Conservation (phyloP, 1,140 invertebrate genomes). For the Pogonomyrmex californicus region DNA sequence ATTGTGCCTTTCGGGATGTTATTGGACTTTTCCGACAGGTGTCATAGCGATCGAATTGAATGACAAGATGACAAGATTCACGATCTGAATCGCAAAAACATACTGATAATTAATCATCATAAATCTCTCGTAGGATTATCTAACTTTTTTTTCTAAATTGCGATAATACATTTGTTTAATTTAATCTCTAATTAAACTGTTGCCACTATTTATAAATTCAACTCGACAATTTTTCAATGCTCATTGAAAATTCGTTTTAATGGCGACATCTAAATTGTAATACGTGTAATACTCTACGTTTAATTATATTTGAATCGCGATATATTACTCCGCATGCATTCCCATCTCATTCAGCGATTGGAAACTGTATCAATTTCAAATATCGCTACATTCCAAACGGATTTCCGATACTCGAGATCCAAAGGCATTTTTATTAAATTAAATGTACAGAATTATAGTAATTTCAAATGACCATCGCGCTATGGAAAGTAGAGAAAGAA, state of each 20-base stretch:
- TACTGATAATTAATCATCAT: slow-evolving; percentile 15
- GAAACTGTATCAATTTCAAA: slow-evolving; percentile 5
- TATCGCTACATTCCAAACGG: background rate
- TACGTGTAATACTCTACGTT: background rate
- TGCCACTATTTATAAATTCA: background rate
- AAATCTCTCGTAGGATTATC: background rate
- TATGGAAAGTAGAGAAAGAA: background rate
- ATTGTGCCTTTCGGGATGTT: slow-evolving; percentile 54
- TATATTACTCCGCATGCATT: background rate
- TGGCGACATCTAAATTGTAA: background rate
- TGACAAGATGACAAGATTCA: slow-evolving; percentile 26
- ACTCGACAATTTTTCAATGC: background rate
- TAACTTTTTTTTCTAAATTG: background rate
- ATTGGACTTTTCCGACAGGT: slow-evolving; percentile 67
- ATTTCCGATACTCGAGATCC: background rate
- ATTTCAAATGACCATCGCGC: slow-evolving; percentile 9
- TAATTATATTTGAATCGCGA: background rate
- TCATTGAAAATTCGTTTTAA: background rate
- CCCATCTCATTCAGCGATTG: background rate
- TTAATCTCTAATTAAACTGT: background rate
- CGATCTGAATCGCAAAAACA: background rate
- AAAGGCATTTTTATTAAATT: background rate
- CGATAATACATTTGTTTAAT: background rate
- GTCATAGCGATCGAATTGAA: slow-evolving; percentile 64
- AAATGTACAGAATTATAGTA: background rate